Base-by-base conservation (phyloP, 1,140 invertebrate genomes). In the Plutomurus gul region DNA sequence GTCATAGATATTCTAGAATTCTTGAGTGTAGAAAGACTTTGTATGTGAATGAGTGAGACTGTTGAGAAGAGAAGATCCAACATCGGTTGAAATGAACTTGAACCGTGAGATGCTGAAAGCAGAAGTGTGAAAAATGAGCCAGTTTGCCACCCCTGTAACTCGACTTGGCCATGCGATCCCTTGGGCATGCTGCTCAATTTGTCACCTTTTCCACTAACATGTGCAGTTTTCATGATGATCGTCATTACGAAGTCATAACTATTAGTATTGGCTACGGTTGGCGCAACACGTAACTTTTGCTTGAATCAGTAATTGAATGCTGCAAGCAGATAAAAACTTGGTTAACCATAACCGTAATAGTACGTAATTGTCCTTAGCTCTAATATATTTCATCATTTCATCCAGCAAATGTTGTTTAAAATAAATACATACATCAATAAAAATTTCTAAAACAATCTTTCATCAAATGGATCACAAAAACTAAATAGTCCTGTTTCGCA, bases 161-260 rank as follows among this genome's bases (percentile, higher is more conserved):
- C 73, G 43, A 65, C 72, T 65, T 76, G 72, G 78, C 72, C 72
- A 79, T 74, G 73, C 33, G 56, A 79, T 79, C 72, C 74, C 78
- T 74, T 75, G 78, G 46, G 78, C 73, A 75, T 79, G 56, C 56
- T 76, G 51, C 56, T 79, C 78, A 79, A 79, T 79, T 79, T 79
- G 78, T 79, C 78, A 79, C 72, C 78, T 79, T 78, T 78, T 36
- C 51, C 39, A 47, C 40, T 40, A 43, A 72, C 56, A 77, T 77
- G 22, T 43, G 70, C 56, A 65, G 30, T 65, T 33, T 65, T n/a
- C n/a, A n/a, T n/a, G 27, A 27, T 65, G 11, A 65, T 65, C 56
- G 13, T 65, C 30, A n/a, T 65, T 36, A 65, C 56, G 30, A 65
- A 65, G 36, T 30, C 27, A 65, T 36, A 33, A n/a, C 56, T 30